Percentiles rank a stretch among this genome's conserved stretches.
Conservation (phyloP, 2,888 invertebrate genomes). For the Nysson spinosus region DNA sequence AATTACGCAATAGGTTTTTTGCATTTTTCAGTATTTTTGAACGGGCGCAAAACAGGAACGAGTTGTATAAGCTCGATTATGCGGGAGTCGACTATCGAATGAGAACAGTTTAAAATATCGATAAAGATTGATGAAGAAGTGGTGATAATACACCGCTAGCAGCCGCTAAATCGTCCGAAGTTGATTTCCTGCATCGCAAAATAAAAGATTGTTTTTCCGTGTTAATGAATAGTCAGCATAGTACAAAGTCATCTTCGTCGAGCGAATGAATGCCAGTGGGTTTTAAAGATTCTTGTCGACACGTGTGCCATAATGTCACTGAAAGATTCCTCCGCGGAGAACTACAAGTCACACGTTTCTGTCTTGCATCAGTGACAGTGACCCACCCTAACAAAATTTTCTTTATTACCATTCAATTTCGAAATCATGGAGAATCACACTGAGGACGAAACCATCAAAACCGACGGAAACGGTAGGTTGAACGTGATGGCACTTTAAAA, state of each 20-base stretch:
- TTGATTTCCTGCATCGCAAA: conserved; percentile 30
- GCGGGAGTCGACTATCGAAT: conserved; percentile 36
- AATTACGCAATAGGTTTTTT: no score
- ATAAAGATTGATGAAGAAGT: conserved; percentile 43
- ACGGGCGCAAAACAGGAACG: neutral
- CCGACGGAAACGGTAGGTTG: conserved; percentile 62
- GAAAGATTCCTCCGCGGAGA: conserved; percentile 17
- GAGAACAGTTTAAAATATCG: conserved; percentile 38
- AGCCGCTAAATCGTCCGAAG: conserved; percentile 34
- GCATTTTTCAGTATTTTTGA: conserved; percentile 6
- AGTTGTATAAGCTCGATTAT: conserved; percentile 11
- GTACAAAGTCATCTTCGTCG: neutral
- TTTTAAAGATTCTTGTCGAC: conserved; percentile 6
- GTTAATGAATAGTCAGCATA: neutral
- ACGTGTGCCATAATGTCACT: conserved; percentile 40
- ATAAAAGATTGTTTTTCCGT: neutral
- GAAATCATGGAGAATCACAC: conserved; percentile 63
- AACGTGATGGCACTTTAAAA: neutral
- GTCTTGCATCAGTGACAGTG: conserved; percentile 44
- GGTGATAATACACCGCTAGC: conserved; percentile 27
- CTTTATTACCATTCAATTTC: conserved; percentile 15
- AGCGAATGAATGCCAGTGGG: conserved; percentile 29
- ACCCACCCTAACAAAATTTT: conserved; percentile 45
- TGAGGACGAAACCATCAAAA: conserved; percentile 48
- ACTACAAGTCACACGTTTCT: conserved; percentile 26